Conservation (phyloP, 2,113 vertebrate genomes). For the Calcarius ornatus region DNA sequence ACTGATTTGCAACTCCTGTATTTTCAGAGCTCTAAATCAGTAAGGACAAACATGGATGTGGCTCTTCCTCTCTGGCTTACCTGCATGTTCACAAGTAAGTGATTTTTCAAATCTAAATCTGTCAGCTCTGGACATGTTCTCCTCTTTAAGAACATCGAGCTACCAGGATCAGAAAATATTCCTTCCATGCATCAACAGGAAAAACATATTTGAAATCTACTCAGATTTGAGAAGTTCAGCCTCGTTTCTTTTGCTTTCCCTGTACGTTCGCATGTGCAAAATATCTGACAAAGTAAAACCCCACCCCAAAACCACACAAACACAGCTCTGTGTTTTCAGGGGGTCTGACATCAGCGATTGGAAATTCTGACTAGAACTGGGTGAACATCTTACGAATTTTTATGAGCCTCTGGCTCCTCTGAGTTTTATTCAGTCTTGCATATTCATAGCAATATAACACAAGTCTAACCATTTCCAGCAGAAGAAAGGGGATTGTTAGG, state of each 20-base stretch:
- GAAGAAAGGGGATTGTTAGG: background rate
- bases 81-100: background rate
- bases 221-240: background rate
- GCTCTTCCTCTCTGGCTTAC: background rate
- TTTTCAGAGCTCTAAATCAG: background rate
- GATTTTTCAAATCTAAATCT: background rate
- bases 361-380: background rate
- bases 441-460: background rate
- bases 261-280: background rate
- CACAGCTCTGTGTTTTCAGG: background rate
- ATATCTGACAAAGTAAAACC: background rate
- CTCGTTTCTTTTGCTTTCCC: background rate
- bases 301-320: background rate
- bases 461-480: background rate
- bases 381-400: constrained; percentile 15
- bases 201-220: background rate
- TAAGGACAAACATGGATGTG: background rate
- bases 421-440: background rate
- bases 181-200: background rate
- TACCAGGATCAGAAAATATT: background rate
- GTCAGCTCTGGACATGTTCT: background rate
- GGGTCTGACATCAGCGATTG: background rate
- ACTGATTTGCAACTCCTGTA: background rate
- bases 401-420: background rate
- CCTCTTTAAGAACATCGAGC: background rate